Percentiles rank a stretch among this genome's conserved stretches.
These are phyloP conservation scores for Allacma fusca DNA, from an alignment of 2,888 invertebrate species.

Conservation along the genomic window DNA sequence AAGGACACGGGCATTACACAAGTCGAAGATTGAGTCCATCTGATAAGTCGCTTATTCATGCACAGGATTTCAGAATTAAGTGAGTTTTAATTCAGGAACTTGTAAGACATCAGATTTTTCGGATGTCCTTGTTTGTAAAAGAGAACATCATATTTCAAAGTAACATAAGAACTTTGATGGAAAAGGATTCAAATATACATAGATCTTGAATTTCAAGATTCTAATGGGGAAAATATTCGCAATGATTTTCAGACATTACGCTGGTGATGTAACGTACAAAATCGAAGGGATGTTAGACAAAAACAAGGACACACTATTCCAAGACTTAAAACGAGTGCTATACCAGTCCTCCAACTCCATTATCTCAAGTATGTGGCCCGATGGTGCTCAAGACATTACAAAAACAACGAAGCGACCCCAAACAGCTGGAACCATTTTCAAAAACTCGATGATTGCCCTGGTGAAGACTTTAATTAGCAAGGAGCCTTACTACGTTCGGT, in stretches of 20 bases:
- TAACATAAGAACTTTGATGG: no score
- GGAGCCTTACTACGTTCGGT: slow-evolving; percentile 92
- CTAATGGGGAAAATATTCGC: no score
- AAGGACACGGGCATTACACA: slow-evolving; percentile 86
- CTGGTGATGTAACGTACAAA: slow-evolving; percentile 93
- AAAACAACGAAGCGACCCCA: slow-evolving; percentile 94
- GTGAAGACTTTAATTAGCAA: slow-evolving; percentile 88
- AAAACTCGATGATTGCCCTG: slow-evolving; percentile 90
- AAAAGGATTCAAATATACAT: no score
- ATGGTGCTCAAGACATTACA: slow-evolving; percentile 88
- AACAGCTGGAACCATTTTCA: slow-evolving; percentile 93
- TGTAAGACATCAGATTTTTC: not conserved
- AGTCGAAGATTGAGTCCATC: slow-evolving; percentile 83
- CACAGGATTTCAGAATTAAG: slow-evolving; percentile 82
- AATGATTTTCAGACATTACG: slow-evolving; percentile 80
- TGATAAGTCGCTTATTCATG: slow-evolving; percentile 81
- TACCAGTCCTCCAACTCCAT: slow-evolving; percentile 82
- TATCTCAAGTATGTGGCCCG: slow-evolving; percentile 93
- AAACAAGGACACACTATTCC: slow-evolving; percentile 95
- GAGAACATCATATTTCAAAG: not conserved
- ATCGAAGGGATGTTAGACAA: slow-evolving; percentile 94
- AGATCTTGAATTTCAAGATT: no score
- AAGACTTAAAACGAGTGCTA: slow-evolving; percentile 93
- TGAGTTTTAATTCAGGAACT: slow-evolving; percentile 64
- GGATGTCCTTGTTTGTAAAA: not conserved